Percentiles rank a stretch among this genome's conserved stretches.
Evolutionary conservation across 2,113 vertebrate genomes (phyloP).

Genomic region (Hypocryptadius cinnamomeus): DNA sequence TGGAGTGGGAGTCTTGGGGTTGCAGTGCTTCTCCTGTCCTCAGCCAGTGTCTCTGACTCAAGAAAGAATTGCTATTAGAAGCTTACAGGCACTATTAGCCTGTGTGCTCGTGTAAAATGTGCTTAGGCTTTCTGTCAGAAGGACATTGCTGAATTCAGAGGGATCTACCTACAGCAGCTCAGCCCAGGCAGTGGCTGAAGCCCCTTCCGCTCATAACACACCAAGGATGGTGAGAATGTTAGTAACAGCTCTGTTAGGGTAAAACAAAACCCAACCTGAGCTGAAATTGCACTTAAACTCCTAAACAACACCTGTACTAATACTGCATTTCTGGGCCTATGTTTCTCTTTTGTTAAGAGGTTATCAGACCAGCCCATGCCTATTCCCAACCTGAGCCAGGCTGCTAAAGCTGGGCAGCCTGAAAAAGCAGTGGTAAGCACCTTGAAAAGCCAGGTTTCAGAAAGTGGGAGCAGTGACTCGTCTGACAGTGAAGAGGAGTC

Average conservation of each 20-base stretch:
- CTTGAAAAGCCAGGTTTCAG: constrained; percentile 46
- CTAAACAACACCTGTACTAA: background rate
- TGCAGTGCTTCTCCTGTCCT: background rate
- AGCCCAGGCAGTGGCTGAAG: background rate
- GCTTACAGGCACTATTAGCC: background rate
- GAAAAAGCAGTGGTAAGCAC: constrained; percentile 13
- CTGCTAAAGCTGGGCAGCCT: constrained; percentile 35
- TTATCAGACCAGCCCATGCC: constrained; percentile 39
- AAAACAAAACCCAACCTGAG: background rate
- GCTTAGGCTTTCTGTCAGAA: background rate
- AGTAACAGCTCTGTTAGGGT: background rate
- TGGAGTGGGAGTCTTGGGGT: background rate
- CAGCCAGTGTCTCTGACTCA: background rate
- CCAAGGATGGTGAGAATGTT: background rate
- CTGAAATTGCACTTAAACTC: background rate
- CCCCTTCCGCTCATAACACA: background rate
- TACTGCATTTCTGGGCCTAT: background rate
- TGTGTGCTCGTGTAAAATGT: fast-evolving
- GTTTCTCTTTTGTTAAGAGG: constrained; percentile 32
- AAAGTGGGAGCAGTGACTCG: constrained; percentile 34
- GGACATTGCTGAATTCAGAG: background rate
- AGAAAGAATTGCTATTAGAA: background rate
- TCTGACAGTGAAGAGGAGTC: constrained; percentile 64
- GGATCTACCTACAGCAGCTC: background rate
- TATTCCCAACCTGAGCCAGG: constrained; percentile 42